phyloP scores from a whole-genome alignment of 64 coral and sea anemone species.

The Actinia tenebrosa region DNA sequence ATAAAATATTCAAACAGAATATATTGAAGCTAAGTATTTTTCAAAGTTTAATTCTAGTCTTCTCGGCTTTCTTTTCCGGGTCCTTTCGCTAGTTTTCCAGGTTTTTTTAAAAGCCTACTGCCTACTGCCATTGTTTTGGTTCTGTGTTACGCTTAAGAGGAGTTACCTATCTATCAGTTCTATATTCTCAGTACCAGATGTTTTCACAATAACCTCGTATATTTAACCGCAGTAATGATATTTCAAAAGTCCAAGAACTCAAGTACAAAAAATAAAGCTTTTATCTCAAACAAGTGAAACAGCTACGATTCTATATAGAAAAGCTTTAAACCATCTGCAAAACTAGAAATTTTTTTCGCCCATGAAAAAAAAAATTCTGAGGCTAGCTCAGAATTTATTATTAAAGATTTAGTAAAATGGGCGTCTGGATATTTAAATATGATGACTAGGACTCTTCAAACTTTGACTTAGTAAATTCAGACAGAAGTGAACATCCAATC shows the following conservation, averaged over 20 bases:
- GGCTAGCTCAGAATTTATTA: background rate
- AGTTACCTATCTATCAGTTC: background rate
- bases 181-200: background rate
- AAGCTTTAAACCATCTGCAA: no score
- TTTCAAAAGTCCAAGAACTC: background rate
- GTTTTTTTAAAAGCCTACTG: background rate
- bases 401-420: background rate
- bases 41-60: background rate
- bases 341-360: background rate
- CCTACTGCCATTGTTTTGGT: background rate
- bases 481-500: background rate
- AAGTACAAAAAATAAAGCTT: background rate
- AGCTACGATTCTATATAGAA: no score
- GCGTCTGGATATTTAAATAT: background rate
- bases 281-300: background rate
- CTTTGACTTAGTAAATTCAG: background rate
- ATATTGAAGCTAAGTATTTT: background rate
- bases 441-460: background rate
- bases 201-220: background rate
- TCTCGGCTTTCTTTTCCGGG: background rate
- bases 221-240: background rate
- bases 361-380: background rate
- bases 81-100: background rate
- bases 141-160: background rate
- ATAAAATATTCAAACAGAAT: background rate